Evolutionary conservation across 2,797 vertebrate genomes (phyloP), one percentile per base, ranked within the genome.

Genomic region (Oreochromis grahami): DNA sequence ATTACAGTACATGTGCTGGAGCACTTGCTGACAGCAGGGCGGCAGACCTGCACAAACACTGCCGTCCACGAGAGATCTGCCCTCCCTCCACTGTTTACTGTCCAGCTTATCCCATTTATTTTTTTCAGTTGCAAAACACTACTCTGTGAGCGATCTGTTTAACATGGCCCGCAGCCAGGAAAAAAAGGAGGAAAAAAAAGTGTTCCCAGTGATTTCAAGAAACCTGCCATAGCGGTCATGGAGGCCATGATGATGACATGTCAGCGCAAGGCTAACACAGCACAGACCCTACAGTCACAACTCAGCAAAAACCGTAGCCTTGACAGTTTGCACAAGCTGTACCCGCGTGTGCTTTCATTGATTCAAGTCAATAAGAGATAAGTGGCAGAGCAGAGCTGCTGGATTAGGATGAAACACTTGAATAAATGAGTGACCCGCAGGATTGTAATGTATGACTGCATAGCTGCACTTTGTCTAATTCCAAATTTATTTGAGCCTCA

Each of bases 211-310:
- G 53, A 83, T 93, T 94, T 94, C 86, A 86, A 93, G 94, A 95
- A 96, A 87, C 79, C 82, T 48, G 43, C 74, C 82, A 11, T 14
- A 48, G 89, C 82, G 91, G 91, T 92, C 86, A 86, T 15, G 12
- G 91, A 90, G 92, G 89, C 93, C 91, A 70, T 79, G 89, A 90
- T 87, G 94, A 93, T 94, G 93, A 94, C 94, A 94, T 92, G 92
- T 94, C 94, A 94, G 79, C 2, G 11, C 89, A 82, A 93, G 91
- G 93, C 91, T 88, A 94, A 90, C 90, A 78, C 83, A 86, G 87
- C 82, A 6, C 8, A 8, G 82, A 80, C 78, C 82, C 87, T 84
- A 81, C 77, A 90, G 92, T 84, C 86, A 87, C 93, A 92, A 89
- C 90, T 91, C 90, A 86, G 90, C 89, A 85, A 85, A 90, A 89